These are phyloP conservation scores for Temnothorax ravouxi DNA, from an alignment of 2,888 invertebrate genomes.

Conservation along the genomic window DNA sequence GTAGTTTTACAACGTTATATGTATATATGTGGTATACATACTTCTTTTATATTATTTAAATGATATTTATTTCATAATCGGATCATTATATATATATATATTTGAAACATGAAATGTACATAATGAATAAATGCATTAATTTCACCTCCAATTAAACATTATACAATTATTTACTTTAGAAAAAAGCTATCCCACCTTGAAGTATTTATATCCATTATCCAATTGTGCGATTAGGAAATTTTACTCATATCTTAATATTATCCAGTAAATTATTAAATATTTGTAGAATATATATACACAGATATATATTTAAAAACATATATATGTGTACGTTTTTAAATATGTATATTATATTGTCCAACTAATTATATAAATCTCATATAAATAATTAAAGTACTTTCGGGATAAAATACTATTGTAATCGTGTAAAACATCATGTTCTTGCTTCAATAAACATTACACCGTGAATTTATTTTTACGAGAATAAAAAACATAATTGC, in stretches of 20 bases:
- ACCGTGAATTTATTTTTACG: not conserved
- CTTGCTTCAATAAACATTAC: not conserved
- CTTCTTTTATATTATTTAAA: conserved; percentile 78
- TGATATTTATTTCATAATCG: conserved; percentile 79
- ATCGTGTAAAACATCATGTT: not conserved
- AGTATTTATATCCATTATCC: not conserved
- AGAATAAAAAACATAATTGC: no score
- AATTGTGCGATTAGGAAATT: not conserved
- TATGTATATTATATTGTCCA: not conserved
- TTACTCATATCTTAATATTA: not conserved
- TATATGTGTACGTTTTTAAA: not conserved
- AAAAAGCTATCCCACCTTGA: not conserved
- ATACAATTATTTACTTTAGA: not conserved
- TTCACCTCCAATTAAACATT: conserved; percentile 24
- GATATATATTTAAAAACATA: not conserved
- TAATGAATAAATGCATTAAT: conserved; percentile 75
- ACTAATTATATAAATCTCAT: not conserved
- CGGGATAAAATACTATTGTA: not conserved
- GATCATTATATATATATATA: conserved; percentile 62
- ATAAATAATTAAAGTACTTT: conserved; percentile 3
- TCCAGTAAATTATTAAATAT: not conserved
- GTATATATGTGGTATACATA: conserved; percentile 75
- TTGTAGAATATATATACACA: no score
- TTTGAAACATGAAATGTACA: conserved; percentile 75
- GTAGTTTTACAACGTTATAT: conserved; percentile 71